Conservation (phyloP, 2,888 invertebrate species). For the Arenicola marina region DNA sequence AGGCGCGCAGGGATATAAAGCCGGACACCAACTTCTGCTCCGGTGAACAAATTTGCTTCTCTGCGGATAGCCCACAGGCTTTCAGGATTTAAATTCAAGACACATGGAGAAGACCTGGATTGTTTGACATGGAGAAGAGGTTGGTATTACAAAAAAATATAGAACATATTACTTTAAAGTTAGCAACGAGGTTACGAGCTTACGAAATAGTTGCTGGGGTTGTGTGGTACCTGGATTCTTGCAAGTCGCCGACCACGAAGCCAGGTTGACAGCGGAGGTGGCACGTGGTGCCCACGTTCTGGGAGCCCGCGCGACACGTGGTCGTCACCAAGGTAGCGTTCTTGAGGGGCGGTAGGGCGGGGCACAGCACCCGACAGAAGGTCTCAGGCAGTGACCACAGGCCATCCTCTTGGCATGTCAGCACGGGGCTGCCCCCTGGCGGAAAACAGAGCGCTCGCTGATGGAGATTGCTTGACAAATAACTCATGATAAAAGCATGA, state of each 20-base stretch:
- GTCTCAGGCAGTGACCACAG: constrained; percentile 43
- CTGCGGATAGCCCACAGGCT: too few species aligned
- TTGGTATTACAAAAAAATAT: too few species aligned
- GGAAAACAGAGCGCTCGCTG: not conserved
- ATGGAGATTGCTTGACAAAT: not conserved
- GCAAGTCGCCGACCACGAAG: constrained; percentile 38
- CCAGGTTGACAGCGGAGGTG: constrained; percentile 44
- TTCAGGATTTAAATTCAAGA: too few species aligned
- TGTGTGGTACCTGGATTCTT: constrained; percentile 32
- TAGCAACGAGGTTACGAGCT: too few species aligned
- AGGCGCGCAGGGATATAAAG: too few species aligned
- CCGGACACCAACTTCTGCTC: too few species aligned
- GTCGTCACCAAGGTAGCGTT: constrained; percentile 38
- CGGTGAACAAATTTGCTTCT: too few species aligned
- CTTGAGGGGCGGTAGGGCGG: constrained; percentile 27
- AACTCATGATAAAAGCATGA: too few species aligned
- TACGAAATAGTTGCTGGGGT: too few species aligned
- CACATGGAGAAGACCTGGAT: too few species aligned
- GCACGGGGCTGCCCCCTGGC: constrained; percentile 38
- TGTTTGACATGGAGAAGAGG: too few species aligned
- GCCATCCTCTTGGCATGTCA: constrained; percentile 44
- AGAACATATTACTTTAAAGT: too few species aligned
- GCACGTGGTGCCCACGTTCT: constrained; percentile 41
- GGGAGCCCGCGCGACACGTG: constrained; percentile 34
- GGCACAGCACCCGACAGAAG: constrained; percentile 41